These are phyloP conservation scores for Glaucomys volans DNA, from an alignment of 2,113 vertebrate genomes.

Conservation along the genomic window DNA sequence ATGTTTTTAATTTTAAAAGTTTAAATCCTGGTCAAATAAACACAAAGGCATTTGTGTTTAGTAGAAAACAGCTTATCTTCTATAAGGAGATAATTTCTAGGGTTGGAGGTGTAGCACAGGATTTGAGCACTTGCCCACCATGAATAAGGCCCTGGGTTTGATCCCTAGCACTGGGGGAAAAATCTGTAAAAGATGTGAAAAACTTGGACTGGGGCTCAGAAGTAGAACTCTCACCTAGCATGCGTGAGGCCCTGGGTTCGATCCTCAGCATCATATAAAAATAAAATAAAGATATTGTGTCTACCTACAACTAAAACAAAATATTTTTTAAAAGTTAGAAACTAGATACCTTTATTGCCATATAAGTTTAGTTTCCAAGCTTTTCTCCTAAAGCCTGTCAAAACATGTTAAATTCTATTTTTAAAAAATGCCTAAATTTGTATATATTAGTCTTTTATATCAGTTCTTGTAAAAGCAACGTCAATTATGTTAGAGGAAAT, in stretches of 20 bases:
- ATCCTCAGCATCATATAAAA: too few relatives aligned
- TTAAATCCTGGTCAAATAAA: constrained; percentile 51
- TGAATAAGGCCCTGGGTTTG: not conserved
- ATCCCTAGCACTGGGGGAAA: not conserved
- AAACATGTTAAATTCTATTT: constrained; percentile 54
- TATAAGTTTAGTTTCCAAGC: constrained; percentile 17
- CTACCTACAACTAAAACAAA: too few relatives aligned
- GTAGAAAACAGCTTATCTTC: constrained; percentile 19
- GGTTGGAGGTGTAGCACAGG: not conserved
- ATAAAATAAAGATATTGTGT: too few relatives aligned
- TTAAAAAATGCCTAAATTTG: constrained; percentile 44
- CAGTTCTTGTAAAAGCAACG: constrained; percentile 32
- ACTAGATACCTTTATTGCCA: not conserved
- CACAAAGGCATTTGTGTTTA: constrained; percentile 18
- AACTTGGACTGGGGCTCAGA: not conserved
- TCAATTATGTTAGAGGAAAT: not conserved
- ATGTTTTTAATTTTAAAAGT: constrained; percentile 24
- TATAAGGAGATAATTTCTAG: not conserved
- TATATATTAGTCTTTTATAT: constrained; percentile 57
- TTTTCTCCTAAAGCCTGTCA: constrained; percentile 46
- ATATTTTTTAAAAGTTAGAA: not conserved
- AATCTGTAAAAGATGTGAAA: not conserved
- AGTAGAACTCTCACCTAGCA: too few relatives aligned
- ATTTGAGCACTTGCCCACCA: not conserved
- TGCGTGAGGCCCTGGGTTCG: too few relatives aligned